Conservation (phyloP, 2,888 invertebrate genomes). For the Morpho achilles region DNA sequence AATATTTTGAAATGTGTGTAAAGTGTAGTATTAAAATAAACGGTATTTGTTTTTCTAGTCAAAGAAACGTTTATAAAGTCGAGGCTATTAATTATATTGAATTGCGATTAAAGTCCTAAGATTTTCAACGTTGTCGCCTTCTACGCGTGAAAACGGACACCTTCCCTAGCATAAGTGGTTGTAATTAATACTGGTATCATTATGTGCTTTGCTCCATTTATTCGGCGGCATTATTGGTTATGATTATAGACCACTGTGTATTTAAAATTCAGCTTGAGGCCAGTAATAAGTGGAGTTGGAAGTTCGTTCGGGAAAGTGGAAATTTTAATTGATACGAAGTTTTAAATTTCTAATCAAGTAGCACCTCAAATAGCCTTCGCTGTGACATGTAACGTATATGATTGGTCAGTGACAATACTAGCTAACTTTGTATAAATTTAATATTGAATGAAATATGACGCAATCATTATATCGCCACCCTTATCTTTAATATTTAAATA, state of each 20-base stretch:
- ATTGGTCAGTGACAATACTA: constrained; percentile 54
- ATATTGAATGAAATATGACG: not conserved
- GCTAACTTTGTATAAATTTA: constrained; percentile 14
- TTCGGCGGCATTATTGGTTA: constrained; percentile 56
- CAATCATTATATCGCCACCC: no score
- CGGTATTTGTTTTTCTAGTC: constrained; percentile 9
- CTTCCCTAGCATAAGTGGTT: constrained; percentile 57
- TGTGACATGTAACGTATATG: constrained; percentile 43
- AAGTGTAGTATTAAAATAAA: no score
- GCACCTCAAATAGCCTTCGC: constrained; percentile 75
- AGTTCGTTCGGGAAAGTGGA: constrained; percentile 46
- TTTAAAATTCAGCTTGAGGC: constrained; percentile 57
- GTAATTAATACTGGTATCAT: constrained; percentile 67
- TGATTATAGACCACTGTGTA: constrained; percentile 60
- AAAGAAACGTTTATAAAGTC: constrained; percentile 14
- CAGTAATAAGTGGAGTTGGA: constrained; percentile 47
- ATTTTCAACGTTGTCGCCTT: constrained; percentile 43
- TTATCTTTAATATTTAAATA: no score
- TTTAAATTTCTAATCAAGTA: constrained; percentile 70
- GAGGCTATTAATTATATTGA: constrained; percentile 29
- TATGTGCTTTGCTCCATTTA: constrained; percentile 74
- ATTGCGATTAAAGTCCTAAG: constrained; percentile 46
- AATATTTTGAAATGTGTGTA: no score
- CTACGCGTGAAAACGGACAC: constrained; percentile 71
- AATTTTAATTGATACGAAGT: constrained; percentile 52